A percentile compares a stretch with the other conserved stretches of the same genome.
Evolutionary conservation across 2,888 invertebrate genomes (phyloP).

Genomic region (Tenodera sinensis): DNA sequence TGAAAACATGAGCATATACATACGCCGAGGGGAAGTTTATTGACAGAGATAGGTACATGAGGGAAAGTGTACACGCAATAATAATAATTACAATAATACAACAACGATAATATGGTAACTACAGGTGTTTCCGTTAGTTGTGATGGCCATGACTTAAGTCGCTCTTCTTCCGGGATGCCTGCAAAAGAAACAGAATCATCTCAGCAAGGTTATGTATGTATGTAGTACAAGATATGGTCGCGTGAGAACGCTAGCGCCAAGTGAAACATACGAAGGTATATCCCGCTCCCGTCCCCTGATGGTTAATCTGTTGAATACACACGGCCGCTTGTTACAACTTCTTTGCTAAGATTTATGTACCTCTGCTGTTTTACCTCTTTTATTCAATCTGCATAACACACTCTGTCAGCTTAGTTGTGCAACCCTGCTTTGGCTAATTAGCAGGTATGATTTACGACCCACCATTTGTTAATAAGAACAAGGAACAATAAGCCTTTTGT

Average conservation of each 20-base stretch:
- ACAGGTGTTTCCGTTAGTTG: conserved; percentile 27
- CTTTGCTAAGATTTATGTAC: not conserved
- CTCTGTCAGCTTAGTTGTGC: not conserved
- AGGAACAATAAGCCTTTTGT: too few species aligned
- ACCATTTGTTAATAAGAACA: too few species aligned
- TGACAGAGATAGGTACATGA: not conserved
- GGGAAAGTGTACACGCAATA: not conserved
- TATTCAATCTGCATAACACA: not conserved
- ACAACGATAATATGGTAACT: not conserved
- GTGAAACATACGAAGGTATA: not conserved
- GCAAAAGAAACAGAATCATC: conserved; percentile 29
- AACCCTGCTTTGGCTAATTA: too few species aligned
- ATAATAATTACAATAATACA: not conserved
- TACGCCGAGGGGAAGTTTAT: not conserved
- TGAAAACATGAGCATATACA: not conserved
- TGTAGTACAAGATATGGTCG: too few species aligned
- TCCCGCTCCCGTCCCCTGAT: not conserved
- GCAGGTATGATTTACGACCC: too few species aligned
- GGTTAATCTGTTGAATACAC: not conserved
- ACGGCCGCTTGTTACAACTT: not conserved
- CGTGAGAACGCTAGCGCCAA: not conserved
- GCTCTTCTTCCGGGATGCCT: conserved; percentile 39
- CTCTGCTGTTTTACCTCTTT: not conserved
- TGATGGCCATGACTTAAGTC: conserved; percentile 39
- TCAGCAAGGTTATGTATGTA: not conserved